Evolutionary conservation across 2,113 vertebrate species (phyloP), one percentile per base, ranked within the genome.

Genomic region (Coracopsis vasa): DNA sequence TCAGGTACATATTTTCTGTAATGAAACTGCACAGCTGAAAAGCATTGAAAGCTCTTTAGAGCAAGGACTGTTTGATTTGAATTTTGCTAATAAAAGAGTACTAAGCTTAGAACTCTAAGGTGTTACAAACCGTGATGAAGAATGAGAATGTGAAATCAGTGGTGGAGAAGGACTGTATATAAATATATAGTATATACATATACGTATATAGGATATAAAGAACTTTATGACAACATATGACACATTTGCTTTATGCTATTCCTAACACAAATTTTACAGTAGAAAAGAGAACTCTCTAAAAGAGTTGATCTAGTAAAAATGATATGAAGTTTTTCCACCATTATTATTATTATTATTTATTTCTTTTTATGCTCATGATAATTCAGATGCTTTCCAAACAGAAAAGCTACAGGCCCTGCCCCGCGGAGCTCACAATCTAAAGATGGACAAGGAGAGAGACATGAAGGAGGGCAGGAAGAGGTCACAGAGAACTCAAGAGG

Each of bases 351-450:
- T 82, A 94, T 66, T 90, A 95, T 96, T 97, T 96, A 94, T 97
- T 96, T 95, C n/a, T 80, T 71, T 65, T 89, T 83, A 91, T 78
- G 61, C 20, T 89, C 91, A 58, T 90, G 92, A 91, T 96, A 85
- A 48, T 89, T 89, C 90, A 95, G 31, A 53, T 85, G 93, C 66
- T 94, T 94, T 94, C 74, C 90, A 85, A 81, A 95, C 61, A 95
- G 84, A 95, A 96, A 95, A 95, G 69, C 94, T 84, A 72, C 70
- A 92, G 87, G 48, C 17, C 74, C 84, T 96, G 95, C 95, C 62
- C 96, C 80, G 0, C 69, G 51, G 94, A 95, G 96, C 96, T 95
- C 84, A 95, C 95, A 97, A 80, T 96, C 96, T 97, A 95, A 85
- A 69, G 18, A 53, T 73, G 87, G 73, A 87, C 27, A 85, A 91